phyloP scores from a whole-genome alignment of 2,113 vertebrate species.

The Pongo abelii region DNA sequence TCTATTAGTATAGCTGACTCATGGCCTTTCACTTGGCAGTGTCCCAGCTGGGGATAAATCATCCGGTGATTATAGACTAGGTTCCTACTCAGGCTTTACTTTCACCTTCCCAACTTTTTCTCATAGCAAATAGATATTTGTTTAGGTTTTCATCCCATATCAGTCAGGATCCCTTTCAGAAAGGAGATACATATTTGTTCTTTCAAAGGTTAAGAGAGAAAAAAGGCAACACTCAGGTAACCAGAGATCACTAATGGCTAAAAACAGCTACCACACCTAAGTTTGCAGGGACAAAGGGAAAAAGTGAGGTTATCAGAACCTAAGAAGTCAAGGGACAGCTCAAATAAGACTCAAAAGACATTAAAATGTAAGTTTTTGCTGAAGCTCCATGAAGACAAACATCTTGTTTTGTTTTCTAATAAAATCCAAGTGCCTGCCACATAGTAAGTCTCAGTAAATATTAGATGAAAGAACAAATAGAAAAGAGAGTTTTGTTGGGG shows the following conservation, averaged over 20 bases:
- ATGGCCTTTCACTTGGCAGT: background rate
- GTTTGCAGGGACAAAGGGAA: background rate
- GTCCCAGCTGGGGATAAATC: background rate
- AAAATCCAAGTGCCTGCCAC: background rate
- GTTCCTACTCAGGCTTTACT: background rate
- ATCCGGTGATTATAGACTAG: background rate
- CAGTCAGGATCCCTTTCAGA: background rate
- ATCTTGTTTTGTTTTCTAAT: background rate
- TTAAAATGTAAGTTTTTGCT: background rate
- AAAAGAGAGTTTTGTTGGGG: background rate
- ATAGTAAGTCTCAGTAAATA: background rate
- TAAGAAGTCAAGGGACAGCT: background rate
- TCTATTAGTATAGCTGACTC: background rate
- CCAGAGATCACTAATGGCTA: background rate
- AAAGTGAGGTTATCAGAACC: background rate
- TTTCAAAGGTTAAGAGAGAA: background rate
- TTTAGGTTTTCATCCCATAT: background rate
- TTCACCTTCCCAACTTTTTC: background rate
- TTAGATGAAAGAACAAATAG: background rate
- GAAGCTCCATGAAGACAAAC: background rate
- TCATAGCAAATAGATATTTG: background rate
- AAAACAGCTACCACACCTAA: background rate
- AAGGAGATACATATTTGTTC: background rate
- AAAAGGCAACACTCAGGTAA: background rate
- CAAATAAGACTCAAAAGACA: background rate